Evolutionary conservation across 2,113 vertebrate species (phyloP).

Genomic region (Phyllostomus hastatus): DNA sequence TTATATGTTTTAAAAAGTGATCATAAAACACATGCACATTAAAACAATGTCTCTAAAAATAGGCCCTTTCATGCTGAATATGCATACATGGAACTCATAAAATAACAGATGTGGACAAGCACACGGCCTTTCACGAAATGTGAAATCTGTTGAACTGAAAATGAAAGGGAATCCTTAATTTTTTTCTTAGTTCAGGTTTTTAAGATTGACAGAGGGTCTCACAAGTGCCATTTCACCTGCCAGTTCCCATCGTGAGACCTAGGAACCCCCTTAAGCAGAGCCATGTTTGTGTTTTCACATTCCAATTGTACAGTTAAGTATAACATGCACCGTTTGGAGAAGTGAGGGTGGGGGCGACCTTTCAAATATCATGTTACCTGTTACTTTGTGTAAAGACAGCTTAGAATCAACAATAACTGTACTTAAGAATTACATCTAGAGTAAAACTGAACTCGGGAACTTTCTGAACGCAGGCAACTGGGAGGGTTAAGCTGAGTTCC

Average conservation of each 20-base stretch:
- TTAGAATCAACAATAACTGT: neutral
- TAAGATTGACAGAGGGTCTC: neutral
- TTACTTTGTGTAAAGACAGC: neutral
- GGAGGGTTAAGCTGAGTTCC: neutral
- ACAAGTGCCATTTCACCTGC: neutral
- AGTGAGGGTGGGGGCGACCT: neutral
- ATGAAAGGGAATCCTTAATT: neutral
- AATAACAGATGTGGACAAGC: neutral
- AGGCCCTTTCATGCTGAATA: neutral
- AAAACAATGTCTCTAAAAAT: conserved; percentile 27
- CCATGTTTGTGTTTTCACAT: neutral
- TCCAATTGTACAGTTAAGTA: neutral
- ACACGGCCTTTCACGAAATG: neutral
- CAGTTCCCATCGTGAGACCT: neutral
- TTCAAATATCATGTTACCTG: neutral
- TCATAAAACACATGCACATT: neutral
- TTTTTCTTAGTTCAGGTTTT: neutral
- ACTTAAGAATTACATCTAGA: neutral
- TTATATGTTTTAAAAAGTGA: conserved; percentile 14
- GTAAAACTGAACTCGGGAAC: neutral
- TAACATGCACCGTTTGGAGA: neutral
- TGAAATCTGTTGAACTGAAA: neutral
- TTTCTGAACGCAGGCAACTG: neutral
- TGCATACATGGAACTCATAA: neutral
- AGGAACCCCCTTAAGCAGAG: neutral